These are phyloP conservation scores for Achroia grisella DNA, from an alignment of 1,140 invertebrate genomes.

Conservation along the genomic window DNA sequence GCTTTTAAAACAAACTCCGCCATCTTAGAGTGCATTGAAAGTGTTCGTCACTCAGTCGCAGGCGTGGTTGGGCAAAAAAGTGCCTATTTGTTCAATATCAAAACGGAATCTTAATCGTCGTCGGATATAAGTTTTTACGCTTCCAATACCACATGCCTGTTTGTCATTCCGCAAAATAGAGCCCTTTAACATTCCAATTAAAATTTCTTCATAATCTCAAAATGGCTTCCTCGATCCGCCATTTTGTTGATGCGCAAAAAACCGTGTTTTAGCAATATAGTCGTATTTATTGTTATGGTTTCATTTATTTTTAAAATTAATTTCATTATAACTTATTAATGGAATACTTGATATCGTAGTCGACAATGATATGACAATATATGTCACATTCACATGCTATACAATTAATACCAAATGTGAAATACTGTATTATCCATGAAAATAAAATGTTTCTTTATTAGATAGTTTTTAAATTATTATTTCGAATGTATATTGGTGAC, in stretches of 20 bases:
- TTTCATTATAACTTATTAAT: too few relatives aligned
- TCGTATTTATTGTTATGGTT: background rate
- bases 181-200: constrained; percentile 59
- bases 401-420: too few relatives aligned
- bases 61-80: constrained; percentile 52
- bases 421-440: too few relatives aligned
- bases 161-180: constrained; percentile 37
- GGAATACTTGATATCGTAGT: too few relatives aligned
- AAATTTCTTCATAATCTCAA: constrained; percentile 61
- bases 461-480: too few relatives aligned
- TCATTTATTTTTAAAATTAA: too few relatives aligned
- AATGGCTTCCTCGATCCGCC: constrained; percentile 59
- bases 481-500: too few relatives aligned
- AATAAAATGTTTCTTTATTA: too few relatives aligned
- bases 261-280: constrained; percentile 7
- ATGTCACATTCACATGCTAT: too few relatives aligned
- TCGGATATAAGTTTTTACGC: constrained; percentile 54
- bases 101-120: constrained; percentile 59
- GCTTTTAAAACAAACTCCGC: constrained; percentile 2
- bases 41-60: constrained; percentile 23
- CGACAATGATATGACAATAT: too few relatives aligned
- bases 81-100: constrained; percentile 59
- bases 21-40: constrained; percentile 23
- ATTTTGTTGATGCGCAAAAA: constrained; percentile 44
- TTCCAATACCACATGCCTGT: background rate